Evolutionary conservation across 1,140 invertebrate genomes (phyloP).

Genomic region (Limonius californicus): DNA sequence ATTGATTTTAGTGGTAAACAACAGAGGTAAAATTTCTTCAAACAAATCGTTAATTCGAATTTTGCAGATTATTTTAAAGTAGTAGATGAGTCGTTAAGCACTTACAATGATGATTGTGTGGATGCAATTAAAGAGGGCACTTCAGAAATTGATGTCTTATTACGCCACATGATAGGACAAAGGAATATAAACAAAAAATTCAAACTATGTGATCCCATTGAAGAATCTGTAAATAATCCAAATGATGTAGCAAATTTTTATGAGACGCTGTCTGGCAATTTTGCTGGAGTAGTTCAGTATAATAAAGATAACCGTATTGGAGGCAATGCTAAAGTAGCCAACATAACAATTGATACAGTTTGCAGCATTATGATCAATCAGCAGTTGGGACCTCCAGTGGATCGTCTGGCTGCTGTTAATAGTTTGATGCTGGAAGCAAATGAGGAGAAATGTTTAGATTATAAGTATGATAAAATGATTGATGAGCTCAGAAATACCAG

Average conservation of each 20-base stretch:
- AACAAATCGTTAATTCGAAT: too few relatives aligned
- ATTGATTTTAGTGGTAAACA: constrained; percentile 72
- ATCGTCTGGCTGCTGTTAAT: constrained; percentile 72
- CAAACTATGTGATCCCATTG: constrained; percentile 72
- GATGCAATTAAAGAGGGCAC: constrained; percentile 61
- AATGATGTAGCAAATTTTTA: constrained; percentile 79
- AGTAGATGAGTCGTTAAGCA: constrained; percentile 63
- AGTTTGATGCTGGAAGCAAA: constrained; percentile 62
- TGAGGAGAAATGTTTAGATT: constrained; percentile 78
- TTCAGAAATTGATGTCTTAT: constrained; percentile 59
- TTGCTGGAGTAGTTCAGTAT: constrained; percentile 87
- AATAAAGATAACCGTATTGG: constrained; percentile 86
- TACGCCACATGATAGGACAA: constrained; percentile 59
- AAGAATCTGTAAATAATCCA: constrained; percentile 56
- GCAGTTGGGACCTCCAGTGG: constrained; percentile 56
- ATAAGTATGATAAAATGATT: constrained; percentile 77
- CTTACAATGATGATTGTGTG: constrained; percentile 61
- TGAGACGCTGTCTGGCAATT: constrained; percentile 75
- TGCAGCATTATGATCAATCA: constrained; percentile 72
- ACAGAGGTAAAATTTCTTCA: not conserved
- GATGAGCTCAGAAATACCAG: constrained; percentile 63
- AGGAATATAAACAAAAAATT: constrained; percentile 63
- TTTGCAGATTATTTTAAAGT: constrained; percentile 72
- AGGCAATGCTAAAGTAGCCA: constrained; percentile 57
- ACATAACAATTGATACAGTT: constrained; percentile 74